Evolutionary conservation across 2,888 invertebrate species (phyloP).

Genomic region (Prosapia bicincta): DNA sequence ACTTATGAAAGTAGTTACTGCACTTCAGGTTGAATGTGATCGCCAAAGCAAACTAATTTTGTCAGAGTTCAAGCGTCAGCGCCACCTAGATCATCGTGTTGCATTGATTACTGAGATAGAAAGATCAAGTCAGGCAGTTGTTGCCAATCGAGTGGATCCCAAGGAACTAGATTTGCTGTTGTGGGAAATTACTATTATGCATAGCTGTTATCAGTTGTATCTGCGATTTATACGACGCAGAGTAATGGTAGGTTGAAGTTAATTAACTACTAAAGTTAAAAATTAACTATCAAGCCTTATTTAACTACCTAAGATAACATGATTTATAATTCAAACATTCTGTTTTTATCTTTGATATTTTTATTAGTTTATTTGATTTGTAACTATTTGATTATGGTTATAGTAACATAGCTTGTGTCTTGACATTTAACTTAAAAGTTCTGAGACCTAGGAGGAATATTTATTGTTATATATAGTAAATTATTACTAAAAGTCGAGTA

Average conservation of each 20-base stretch:
- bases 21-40: slow-evolving; percentile 79
- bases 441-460: too few relatives aligned
- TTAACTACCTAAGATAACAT: slow-evolving; percentile 2
- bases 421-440: too few relatives aligned
- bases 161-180: slow-evolving; percentile 83
- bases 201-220: slow-evolving; percentile 87
- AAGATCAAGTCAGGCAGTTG: slow-evolving; percentile 24
- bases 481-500: too few relatives aligned
- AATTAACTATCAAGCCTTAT: too few relatives aligned
- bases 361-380: not conserved
- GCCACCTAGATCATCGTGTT: slow-evolving; percentile 54
- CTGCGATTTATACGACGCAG: slow-evolving; percentile 80
- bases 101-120: slow-evolving; percentile 39
- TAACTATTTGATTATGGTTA: too few relatives aligned
- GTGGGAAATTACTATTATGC: slow-evolving; percentile 87
- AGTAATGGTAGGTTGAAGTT: slow-evolving; percentile 58
- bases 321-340: slow-evolving; percentile 13
- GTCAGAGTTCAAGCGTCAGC: slow-evolving; percentile 66
- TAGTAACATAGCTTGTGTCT: too few relatives aligned
- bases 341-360: not conserved
- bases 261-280: too few relatives aligned
- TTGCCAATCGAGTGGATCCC: slow-evolving; percentile 64
- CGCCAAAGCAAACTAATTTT: slow-evolving; percentile 58
- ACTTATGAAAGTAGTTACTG: slow-evolving; percentile 64
- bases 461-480: too few relatives aligned